Percentiles rank a stretch among this genome's conserved stretches.
These are phyloP conservation scores for Ernsta delagoae DNA, from an alignment of 2,888 invertebrate genomes.

Conservation along the genomic window DNA sequence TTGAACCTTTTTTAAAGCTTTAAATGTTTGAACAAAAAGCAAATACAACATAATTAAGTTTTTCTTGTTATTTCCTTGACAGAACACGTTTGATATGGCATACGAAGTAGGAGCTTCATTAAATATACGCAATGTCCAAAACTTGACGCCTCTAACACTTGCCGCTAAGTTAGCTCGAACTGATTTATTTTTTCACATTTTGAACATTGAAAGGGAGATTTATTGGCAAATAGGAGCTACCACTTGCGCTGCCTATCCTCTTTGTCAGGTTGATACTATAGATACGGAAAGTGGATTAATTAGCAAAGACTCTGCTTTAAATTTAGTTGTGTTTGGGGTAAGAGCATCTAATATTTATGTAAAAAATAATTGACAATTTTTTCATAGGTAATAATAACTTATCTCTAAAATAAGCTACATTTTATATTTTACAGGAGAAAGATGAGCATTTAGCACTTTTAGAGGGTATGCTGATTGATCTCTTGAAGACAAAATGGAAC, in stretches of 20 bases:
- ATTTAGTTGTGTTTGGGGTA: slow-evolving; percentile 98
- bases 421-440: slow-evolving; percentile 89
- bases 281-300: slow-evolving; percentile 95
- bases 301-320: slow-evolving; percentile 97
- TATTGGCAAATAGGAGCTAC: slow-evolving; percentile 99
- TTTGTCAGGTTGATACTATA: slow-evolving; percentile 98
- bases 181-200: slow-evolving; percentile 98
- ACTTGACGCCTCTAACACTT: slow-evolving; percentile 96
- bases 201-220: slow-evolving; percentile 97
- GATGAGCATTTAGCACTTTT: slow-evolving; percentile 97
- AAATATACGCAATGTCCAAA: slow-evolving; percentile 92
- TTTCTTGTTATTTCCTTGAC: slow-evolving; percentile 38
- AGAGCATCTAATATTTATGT: slow-evolving; percentile 43
- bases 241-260: slow-evolving; percentile 98
- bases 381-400: too few relatives aligned
- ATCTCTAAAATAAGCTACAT: not conserved
- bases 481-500: slow-evolving; percentile 98
- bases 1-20: not conserved
- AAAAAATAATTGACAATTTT: too few relatives aligned
- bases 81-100: slow-evolving; percentile 97
- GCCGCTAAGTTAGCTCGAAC: slow-evolving; percentile 96
- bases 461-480: slow-evolving; percentile 96
- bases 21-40: too few relatives aligned
- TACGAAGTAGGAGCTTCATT: slow-evolving; percentile 97
- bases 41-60: too few relatives aligned